Conservation (phyloP, 2,888 invertebrate species). For the Drosophila basisetae region DNA sequence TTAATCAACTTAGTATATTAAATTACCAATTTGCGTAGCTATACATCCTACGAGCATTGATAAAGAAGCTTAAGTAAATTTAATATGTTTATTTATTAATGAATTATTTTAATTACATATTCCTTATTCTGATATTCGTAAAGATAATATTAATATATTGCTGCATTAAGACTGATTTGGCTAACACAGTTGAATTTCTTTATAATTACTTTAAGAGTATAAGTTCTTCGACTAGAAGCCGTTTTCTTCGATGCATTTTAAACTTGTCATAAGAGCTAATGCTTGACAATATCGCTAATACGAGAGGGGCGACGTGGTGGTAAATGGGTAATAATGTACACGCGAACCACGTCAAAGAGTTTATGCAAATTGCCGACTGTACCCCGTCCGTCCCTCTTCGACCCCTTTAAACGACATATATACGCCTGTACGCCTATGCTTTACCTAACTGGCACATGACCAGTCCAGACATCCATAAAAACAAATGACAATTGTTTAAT, state of each 20-base stretch:
- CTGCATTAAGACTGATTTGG: not conserved
- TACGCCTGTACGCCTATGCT: conserved; percentile 1
- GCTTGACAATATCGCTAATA: conserved; percentile 14
- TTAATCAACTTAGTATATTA: not conserved
- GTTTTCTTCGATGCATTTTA: conserved; percentile 43
- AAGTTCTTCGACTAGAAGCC: not conserved
- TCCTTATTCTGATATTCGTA: not conserved
- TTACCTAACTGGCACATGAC: conserved; percentile 24
- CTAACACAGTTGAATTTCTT: not conserved
- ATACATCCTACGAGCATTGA: not conserved
- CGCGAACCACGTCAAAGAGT: conserved; percentile 62
- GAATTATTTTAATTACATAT: not conserved
- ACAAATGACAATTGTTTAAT: conserved; percentile 71
- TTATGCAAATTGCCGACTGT: conserved; percentile 24
- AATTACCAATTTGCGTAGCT: not conserved
- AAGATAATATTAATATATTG: not conserved
- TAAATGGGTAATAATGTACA: conserved; percentile 61
- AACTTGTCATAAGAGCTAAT: conserved; percentile 51
- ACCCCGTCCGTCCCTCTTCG: not conserved
- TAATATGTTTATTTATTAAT: not conserved
- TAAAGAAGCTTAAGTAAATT: not conserved
- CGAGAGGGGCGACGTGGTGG: conserved; percentile 4
- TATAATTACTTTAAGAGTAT: not conserved
- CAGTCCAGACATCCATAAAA: conserved; percentile 35
- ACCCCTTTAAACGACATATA: not conserved